Conservation (phyloP, 2,888 invertebrate genomes). For the Coenonympha arcania region DNA sequence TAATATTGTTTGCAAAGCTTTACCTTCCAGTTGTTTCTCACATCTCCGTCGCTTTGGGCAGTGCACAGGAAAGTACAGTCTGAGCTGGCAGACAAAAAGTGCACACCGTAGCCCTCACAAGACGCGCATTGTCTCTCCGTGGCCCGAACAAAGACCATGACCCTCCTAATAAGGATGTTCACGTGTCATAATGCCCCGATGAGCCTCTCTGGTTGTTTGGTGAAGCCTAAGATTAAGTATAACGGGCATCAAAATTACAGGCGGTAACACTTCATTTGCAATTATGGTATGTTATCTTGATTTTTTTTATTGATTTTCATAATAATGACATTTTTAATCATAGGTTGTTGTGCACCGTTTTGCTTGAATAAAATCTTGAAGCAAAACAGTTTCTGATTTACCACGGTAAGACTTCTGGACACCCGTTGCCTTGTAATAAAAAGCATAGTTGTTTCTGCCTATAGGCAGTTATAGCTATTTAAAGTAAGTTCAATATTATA, state of each 20-base stretch:
- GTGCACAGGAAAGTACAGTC: slow-evolving; percentile 23
- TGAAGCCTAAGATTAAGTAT: slow-evolving; percentile 1
- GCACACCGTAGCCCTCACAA: slow-evolving; percentile 33
- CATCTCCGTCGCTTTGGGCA: slow-evolving; percentile 34
- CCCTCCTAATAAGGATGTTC: slow-evolving; percentile 23
- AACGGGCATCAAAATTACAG: background rate
- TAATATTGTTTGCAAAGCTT: too few relatives aligned
- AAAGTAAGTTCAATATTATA: too few relatives aligned
- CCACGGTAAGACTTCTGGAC: too few relatives aligned
- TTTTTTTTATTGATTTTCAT: too few relatives aligned
- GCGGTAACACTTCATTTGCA: background rate
- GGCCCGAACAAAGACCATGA: slow-evolving; percentile 28
- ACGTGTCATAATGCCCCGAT: slow-evolving; percentile 19
- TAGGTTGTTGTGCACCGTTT: too few relatives aligned
- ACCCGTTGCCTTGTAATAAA: too few relatives aligned
- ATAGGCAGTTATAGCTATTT: too few relatives aligned
- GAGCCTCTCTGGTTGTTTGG: slow-evolving; percentile 6
- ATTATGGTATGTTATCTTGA: too few relatives aligned
- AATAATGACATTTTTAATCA: too few relatives aligned
- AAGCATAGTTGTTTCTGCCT: too few relatives aligned
- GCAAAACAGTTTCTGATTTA: too few relatives aligned
- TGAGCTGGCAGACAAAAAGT: slow-evolving; percentile 54
- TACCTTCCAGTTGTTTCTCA: slow-evolving; percentile 43
- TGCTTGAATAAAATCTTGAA: too few relatives aligned
- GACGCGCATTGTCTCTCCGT: slow-evolving; percentile 31